phyloP scores from a whole-genome alignment of 2,888 invertebrate species.

The Lithophane ornitopus region DNA sequence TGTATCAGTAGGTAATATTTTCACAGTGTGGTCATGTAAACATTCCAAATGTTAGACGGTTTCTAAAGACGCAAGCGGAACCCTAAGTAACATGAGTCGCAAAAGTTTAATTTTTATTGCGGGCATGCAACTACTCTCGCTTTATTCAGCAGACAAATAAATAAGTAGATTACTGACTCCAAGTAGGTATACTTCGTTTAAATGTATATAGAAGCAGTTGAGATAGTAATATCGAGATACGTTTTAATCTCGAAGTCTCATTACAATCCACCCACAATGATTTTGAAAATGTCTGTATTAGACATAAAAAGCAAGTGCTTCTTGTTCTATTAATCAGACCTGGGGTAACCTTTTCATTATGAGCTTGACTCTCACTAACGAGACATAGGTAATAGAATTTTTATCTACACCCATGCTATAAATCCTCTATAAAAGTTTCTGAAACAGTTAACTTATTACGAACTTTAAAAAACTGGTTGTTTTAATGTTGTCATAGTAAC shows the following conservation, averaged over 20 bases:
- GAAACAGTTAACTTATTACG: too few species aligned
- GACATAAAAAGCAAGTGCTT: conserved; percentile 4
- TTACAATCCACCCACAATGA: conserved; percentile 12
- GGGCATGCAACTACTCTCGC: conserved; percentile 53
- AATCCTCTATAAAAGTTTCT: too few species aligned
- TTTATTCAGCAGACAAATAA: conserved; percentile 62
- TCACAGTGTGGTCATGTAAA: neutral
- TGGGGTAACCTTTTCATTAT: too few species aligned
- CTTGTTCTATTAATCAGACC: neutral
- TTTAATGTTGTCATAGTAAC: too few species aligned
- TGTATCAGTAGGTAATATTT: neutral
- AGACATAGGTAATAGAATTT: too few species aligned
- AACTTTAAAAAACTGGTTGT: too few species aligned
- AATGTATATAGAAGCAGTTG: conserved; percentile 30
- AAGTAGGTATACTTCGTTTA: conserved; percentile 40
- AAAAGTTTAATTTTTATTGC: conserved; percentile 68
- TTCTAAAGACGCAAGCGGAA: conserved; percentile 26
- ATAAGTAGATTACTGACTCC: conserved; percentile 54
- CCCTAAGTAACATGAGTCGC: conserved; percentile 52
- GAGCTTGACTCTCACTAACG: too few species aligned
- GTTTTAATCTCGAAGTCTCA: conserved; percentile 35
- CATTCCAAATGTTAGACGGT: neutral
- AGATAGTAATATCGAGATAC: conserved; percentile 14
- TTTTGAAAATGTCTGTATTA: conserved; percentile 5
- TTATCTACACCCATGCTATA: too few species aligned